Percentiles rank a stretch among this genome's conserved stretches.
phyloP scores from a whole-genome alignment of 2,888 invertebrate genomes.

The Monoplex corrugatus region DNA sequence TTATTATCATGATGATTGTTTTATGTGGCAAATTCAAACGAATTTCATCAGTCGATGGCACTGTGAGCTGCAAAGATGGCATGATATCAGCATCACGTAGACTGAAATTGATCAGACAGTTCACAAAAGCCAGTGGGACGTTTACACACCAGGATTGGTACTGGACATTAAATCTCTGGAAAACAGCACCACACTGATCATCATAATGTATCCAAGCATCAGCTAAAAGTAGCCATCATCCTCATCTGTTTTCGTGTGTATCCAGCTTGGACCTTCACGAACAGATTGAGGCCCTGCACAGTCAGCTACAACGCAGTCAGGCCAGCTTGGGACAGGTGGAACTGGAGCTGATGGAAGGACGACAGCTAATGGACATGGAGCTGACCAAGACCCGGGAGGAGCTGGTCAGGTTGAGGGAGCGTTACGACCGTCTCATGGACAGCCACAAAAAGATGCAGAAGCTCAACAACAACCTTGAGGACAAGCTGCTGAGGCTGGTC shows the following conservation, averaged over 20 bases:
- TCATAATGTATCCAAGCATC: no score
- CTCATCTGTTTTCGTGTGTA: not conserved
- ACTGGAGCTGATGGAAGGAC: slow-evolving; percentile 90
- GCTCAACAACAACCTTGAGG: slow-evolving; percentile 96
- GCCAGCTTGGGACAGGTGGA: slow-evolving; percentile 92
- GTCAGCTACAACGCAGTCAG: slow-evolving; percentile 90
- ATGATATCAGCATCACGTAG: no score
- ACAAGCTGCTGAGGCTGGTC: slow-evolving; percentile 94
- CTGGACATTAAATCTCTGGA: not conserved
- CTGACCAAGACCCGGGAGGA: slow-evolving; percentile 90
- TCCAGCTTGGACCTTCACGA: slow-evolving; percentile 88
- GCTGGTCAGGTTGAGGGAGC: slow-evolving; percentile 93
- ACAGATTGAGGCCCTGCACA: slow-evolving; percentile 93
- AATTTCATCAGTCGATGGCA: no score
- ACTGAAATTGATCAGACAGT: no score
- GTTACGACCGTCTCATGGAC: slow-evolving; percentile 95
- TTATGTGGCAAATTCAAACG: no score
- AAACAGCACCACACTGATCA: not conserved
- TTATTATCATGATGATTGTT: no score
- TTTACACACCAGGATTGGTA: no score
- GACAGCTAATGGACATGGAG: slow-evolving; percentile 87
- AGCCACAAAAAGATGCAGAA: slow-evolving; percentile 96
- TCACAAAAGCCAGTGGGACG: no score
- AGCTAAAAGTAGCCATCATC: no score
- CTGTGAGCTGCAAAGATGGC: no score